These are phyloP conservation scores for Antheraea assamensis DNA, from an alignment of 2,888 invertebrate species.

Conservation along the genomic window DNA sequence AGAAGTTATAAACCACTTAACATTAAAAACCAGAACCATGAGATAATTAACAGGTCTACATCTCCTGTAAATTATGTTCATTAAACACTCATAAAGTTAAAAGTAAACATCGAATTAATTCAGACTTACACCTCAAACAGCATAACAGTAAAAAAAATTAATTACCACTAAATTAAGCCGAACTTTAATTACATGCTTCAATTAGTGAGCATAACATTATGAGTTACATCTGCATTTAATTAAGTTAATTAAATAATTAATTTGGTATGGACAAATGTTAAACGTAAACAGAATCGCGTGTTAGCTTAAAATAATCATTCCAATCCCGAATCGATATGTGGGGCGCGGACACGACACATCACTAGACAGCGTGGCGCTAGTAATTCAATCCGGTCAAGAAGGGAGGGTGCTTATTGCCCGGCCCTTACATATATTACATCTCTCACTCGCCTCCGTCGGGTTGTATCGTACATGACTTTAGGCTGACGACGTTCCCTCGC, in stretches of 20 bases:
- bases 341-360: constrained; percentile 40
- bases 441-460: constrained; percentile 45
- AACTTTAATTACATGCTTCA: background rate
- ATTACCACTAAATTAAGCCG: background rate
- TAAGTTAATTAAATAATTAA: constrained; percentile 29
- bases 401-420: constrained; percentile 58
- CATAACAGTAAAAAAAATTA: background rate
- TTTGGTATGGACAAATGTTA: constrained; percentile 30
- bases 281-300: constrained; percentile 34
- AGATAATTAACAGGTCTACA: background rate
- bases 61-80: background rate
- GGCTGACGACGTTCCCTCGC: constrained; percentile 47
- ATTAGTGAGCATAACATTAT: constrained; percentile 32
- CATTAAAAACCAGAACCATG: too few relatives aligned
- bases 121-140: background rate
- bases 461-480: constrained; percentile 59
- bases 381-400: constrained; percentile 67
- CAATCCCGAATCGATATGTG: constrained; percentile 48
- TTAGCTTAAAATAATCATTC: constrained; percentile 33
- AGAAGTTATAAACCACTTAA: too few relatives aligned
- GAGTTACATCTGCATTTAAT: constrained; percentile 28
- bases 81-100: background rate
- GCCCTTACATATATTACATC: constrained; percentile 64
- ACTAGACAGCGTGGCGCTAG: constrained; percentile 69
- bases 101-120: constrained; percentile 2